Evolutionary conservation across 2,113 vertebrate genomes (phyloP), one percentile per base, ranked within the genome.

Genomic region (Mormoops blainvillei): DNA sequence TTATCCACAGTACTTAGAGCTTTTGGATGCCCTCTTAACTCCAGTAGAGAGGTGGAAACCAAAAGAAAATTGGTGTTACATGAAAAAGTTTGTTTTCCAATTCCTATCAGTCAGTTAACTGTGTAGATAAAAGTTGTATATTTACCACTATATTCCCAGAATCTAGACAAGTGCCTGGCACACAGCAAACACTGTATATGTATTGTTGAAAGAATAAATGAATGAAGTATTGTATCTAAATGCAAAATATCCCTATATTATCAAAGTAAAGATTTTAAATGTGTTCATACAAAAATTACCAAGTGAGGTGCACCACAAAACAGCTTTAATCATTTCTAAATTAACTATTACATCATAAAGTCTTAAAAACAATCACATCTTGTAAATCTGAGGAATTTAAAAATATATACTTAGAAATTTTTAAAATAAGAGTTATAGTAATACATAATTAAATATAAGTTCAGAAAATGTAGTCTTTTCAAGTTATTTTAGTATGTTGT

Each of bases 321-420:
- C 15, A 85, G 19, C 28, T 63, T 88, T 81, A 91, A 67, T 84
- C 28, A 83, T 38, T 77, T 85, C 83, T 70, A 86, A 70, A 91
- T 54, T 87, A 24, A 45, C 31, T 63, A 56, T 52, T 45, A 54
- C 61, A 74, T 45, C 84, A 36, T 92, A 87, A 87, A 83, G 12
- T 70, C 50, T 82, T n/a, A 73, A 96, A 78, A 9, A 84, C 38
- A 93, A 92, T n/a, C 22, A 89, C 12, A 61, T 80, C 92, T 89
- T 87, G 13, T 87, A 87, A 80, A 89, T 71, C 31, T 82, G 6
- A 7, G 88, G 43, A 54, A 74, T 91, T 67, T 88, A 52, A 91
- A 95, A 95, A 94, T 45, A 71, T 11, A 77, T 45, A 76, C 4
- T 38, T 61, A 84, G 13, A 18, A 68, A 14, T 82, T 83, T 63